phyloP scores from a whole-genome alignment of 1,140 invertebrate genomes.

The Sitophilus oryzae region DNA sequence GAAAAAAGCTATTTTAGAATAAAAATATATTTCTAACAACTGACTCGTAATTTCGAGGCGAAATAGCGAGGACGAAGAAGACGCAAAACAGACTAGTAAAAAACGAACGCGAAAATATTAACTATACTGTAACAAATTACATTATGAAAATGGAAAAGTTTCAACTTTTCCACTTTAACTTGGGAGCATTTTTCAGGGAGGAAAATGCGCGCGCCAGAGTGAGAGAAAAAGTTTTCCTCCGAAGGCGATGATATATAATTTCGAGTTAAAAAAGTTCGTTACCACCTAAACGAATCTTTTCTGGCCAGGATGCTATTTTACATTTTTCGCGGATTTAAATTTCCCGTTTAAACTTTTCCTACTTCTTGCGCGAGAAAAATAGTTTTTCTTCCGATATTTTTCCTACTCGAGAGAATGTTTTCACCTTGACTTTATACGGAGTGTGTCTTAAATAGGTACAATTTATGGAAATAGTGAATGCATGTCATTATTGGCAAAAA shows the following conservation, averaged over 20 bases:
- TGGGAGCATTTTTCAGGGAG: slow-evolving; percentile 21
- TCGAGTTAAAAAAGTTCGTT: slow-evolving; percentile 25
- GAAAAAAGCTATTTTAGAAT: no score
- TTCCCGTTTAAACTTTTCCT: slow-evolving; percentile 19
- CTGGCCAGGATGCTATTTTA: slow-evolving; percentile 18
- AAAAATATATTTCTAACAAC: no score
- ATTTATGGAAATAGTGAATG: no score
- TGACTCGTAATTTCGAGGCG: background rate
- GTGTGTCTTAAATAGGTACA: no score
- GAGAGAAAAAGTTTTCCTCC: slow-evolving; percentile 9
- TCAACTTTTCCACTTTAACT: slow-evolving; percentile 23
- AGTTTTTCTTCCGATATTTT: no score
- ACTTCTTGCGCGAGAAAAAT: background rate
- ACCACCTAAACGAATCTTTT: slow-evolving; percentile 24
- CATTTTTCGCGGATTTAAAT: slow-evolving; percentile 11
- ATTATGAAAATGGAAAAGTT: slow-evolving; percentile 20
- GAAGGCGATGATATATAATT: slow-evolving; percentile 26
- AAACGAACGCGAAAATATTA: slow-evolving; percentile 16
- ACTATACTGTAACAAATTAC: slow-evolving; percentile 15
- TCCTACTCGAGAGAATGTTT: no score
- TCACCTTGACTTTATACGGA: no score
- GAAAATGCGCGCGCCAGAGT: no score
- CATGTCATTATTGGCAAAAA: no score
- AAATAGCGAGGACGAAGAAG: background rate
- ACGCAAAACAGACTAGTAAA: background rate